phyloP scores from a whole-genome alignment of 2,888 invertebrate genomes.

The Magallana nippona region DNA sequence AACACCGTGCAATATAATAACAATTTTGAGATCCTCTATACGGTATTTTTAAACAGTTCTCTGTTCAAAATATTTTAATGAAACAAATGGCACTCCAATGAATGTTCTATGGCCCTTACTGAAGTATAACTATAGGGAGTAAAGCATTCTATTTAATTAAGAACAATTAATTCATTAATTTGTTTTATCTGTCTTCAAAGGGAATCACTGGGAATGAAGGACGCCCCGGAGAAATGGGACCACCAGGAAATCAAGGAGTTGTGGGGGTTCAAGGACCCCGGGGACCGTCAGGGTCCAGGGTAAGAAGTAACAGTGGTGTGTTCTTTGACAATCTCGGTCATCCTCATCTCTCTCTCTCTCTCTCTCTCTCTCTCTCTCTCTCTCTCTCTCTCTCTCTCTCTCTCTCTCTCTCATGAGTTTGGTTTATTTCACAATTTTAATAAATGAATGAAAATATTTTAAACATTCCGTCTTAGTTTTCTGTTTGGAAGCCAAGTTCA shows the following conservation, averaged over 20 bases:
- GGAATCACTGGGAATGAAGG: slow-evolving; percentile 87
- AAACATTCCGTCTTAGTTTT: no score
- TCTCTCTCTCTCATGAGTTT: background rate
- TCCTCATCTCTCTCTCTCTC: background rate
- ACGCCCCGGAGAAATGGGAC: slow-evolving; percentile 86
- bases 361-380: background rate
- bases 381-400: background rate
- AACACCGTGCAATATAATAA: no score
- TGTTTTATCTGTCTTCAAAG: slow-evolving; percentile 57
- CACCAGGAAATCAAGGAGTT: slow-evolving; percentile 83
- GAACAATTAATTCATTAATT: background rate
- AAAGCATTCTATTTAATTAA: no score
- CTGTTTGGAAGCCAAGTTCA: no score
- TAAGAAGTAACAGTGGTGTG: slow-evolving; percentile 53
- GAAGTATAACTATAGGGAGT: no score
- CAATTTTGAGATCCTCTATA: no score
- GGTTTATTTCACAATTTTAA: background rate
- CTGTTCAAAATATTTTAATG: no score
- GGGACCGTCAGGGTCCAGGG: slow-evolving; percentile 79
- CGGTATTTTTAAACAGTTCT: no score
- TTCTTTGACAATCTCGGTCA: background rate
- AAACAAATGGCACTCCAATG: no score
- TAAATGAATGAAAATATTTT: no score
- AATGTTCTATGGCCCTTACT: no score
- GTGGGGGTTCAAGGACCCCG: slow-evolving; percentile 84